Base-by-base conservation (phyloP, 2,888 invertebrate species). In the Phania funesta region DNA sequence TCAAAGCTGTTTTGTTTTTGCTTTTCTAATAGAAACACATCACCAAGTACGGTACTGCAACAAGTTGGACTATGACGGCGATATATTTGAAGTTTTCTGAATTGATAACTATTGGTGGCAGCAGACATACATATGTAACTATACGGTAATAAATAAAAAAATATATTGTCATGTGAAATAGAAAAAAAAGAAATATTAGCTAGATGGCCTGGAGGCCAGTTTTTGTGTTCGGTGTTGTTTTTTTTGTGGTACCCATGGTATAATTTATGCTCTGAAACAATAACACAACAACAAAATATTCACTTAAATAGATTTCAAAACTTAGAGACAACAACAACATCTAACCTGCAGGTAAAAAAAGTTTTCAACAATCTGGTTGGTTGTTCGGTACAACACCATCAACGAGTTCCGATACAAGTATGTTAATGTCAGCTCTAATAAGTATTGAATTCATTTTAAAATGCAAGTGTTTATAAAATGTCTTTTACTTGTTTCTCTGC, bases 191-290 rank as follows among this genome's bases (percentile, higher is more conserved):
- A 6, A 75, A 54, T 56, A 16, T 62, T 76, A 48, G 35, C 48
- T 67, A 67, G 46, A 75, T 76, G 71, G 76, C 80, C 80, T 71
- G 62, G 71, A 81, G 80, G 80, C 76, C 58, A 81, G 71, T 81
- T 65, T 76, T 44, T 54, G 29, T 65, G 65, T 65, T 41, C 77
- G 76, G 52, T 18, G 26, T 9, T 65, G 52, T 22, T 75, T 64
- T 64, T 54, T 44, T 32, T 73, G 52, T 74, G 74, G 74, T 46
- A 50, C 73, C 35, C 44, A 65, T 79, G 76, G 73, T 74, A 77
- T 76, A 73, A 70, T 71, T 76, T 73, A 79, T 82, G 73, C 64
- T 81, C n/a, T 16, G n/a, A 71, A 71, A 67, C 41, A 74, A 78
- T 58, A 83, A 52, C 60, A 76, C 50, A 50, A 46, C 46, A 58